Evolutionary conservation across 2,797 vertebrate genomes (phyloP).

Genomic region (Enteromius viviparus): DNA sequence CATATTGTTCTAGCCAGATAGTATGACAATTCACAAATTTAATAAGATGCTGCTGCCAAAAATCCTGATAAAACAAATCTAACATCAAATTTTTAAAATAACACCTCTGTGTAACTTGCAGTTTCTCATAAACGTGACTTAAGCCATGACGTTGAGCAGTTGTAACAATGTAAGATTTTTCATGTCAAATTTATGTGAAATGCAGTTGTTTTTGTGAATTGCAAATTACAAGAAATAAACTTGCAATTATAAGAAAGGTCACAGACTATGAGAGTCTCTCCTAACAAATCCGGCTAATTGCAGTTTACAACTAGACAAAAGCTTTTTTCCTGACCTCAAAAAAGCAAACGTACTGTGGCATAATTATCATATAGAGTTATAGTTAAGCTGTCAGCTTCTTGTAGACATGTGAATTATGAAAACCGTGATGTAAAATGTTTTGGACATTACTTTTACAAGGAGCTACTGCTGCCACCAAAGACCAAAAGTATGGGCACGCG

Average conservation of each 20-base stretch:
- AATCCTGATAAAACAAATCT: background rate
- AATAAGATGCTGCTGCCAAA: background rate
- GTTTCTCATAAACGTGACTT: background rate
- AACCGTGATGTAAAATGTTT: conserved; percentile 24
- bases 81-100: background rate
- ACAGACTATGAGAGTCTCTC: background rate
- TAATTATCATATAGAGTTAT: background rate
- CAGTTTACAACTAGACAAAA: conserved; percentile 17
- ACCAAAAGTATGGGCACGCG: conserved; percentile 22
- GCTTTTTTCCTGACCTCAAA: conserved; percentile 2
- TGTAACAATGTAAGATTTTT: background rate
- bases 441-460: conserved; percentile 35
- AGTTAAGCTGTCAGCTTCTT: conserved; percentile 18
- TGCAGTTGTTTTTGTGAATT: background rate
- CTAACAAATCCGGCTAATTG: conserved; percentile 15
- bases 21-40: background rate
- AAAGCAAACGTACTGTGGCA: background rate
- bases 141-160: background rate
- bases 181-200: background rate
- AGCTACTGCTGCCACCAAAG: conserved; percentile 28
- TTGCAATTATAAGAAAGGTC: background rate
- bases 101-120: background rate
- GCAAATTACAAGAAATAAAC: background rate
- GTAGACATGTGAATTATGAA: conserved; percentile 22
- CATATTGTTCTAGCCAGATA: background rate